These are phyloP conservation scores for Bucco capensis DNA, from an alignment of 2,113 vertebrate species.

Conservation along the genomic window DNA sequence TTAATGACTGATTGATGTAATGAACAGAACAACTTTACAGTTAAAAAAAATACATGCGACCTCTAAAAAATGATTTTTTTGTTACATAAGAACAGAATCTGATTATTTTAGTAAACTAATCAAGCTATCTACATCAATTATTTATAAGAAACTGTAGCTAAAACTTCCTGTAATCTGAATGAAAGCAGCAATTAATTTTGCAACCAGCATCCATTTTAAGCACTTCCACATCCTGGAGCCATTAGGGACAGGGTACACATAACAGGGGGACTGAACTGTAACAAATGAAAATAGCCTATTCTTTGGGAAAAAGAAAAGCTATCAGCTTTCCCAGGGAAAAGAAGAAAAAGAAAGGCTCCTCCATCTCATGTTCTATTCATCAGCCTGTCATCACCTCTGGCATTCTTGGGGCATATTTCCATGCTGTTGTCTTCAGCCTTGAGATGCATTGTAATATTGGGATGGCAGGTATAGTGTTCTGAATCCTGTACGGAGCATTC, in stretches of 20 bases:
- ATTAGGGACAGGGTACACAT: not conserved
- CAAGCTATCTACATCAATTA: not conserved
- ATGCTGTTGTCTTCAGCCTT: not conserved
- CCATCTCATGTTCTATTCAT: slow-evolving; percentile 47
- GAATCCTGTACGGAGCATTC: not conserved
- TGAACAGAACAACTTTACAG: not conserved
- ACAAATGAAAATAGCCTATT: slow-evolving; percentile 20
- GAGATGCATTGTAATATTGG: slow-evolving; percentile 45
- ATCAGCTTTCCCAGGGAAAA: not conserved
- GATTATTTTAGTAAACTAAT: not conserved
- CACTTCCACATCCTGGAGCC: not conserved
- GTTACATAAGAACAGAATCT: not conserved
- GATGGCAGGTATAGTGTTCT: not conserved
- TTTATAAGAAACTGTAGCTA: not conserved
- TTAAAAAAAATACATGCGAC: not conserved
- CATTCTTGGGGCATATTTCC: slow-evolving; percentile 26
- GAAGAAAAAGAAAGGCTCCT: not conserved
- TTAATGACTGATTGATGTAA: not conserved
- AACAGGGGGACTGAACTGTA: not conserved
- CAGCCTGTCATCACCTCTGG: slow-evolving; percentile 33
- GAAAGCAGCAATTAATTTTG: slow-evolving; percentile 26
- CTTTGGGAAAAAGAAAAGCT: not conserved
- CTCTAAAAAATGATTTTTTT: not conserved
- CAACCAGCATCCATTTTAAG: slow-evolving; percentile 21
- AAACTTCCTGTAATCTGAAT: slow-evolving; percentile 1